Evolutionary conservation across 2,797 vertebrate species (phyloP).

Genomic region (Sylvilagus floridanus): DNA sequence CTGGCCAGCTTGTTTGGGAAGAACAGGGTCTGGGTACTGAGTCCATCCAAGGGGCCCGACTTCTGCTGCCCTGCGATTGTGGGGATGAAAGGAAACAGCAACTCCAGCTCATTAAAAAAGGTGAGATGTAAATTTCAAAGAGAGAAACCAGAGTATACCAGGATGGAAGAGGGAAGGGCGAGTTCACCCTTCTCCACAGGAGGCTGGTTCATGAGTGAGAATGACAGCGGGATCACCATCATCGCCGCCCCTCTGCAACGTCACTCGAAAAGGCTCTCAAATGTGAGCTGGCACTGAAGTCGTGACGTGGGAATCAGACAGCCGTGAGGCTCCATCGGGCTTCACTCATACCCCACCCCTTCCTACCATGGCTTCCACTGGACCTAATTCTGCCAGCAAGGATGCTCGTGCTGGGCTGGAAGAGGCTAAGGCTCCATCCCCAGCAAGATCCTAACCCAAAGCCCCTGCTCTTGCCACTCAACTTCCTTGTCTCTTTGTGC

Average conservation of each 20-base stretch:
- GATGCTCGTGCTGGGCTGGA: not conserved
- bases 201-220: not conserved
- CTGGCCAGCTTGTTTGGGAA: not conserved
- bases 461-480: not conserved
- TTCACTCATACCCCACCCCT: not conserved
- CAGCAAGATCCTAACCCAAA: not conserved
- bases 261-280: not conserved
- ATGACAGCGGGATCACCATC: not conserved
- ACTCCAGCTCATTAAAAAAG: not conserved
- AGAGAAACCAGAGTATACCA: not conserved
- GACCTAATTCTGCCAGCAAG: not conserved
- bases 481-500: not conserved
- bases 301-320: not conserved
- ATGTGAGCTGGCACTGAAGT: not conserved
- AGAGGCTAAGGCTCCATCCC: not conserved
- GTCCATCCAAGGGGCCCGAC: not conserved
- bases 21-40: not conserved
- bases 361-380: not conserved
- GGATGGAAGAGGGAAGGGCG: not conserved
- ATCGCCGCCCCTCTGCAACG: rapidly evolving
- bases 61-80: not conserved
- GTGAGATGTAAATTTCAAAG: not conserved
- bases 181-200: not conserved
- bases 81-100: not conserved
- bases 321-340: not conserved